A percentile compares a stretch with the other conserved stretches of the same genome.
These are phyloP conservation scores for Mallateleia sp. DNA, from an alignment of 2,888 invertebrate genomes.

Conservation along the genomic window DNA sequence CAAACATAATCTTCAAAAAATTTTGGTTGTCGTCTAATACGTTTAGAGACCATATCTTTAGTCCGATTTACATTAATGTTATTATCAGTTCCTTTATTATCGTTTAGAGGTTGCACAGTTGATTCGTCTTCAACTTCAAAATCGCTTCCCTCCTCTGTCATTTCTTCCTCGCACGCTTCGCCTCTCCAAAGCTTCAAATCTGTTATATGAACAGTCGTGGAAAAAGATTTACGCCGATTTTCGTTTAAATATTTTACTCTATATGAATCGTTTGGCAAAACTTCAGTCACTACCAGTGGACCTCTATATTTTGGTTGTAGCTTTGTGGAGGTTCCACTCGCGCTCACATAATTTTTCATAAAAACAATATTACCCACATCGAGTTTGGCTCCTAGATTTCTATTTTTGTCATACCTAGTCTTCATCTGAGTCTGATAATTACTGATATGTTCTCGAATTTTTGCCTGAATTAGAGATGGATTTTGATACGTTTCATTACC, in stretches of 20 bases:
- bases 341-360: background rate
- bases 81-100: no score
- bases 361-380: slow-evolving; percentile 19
- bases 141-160: no score
- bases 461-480: background rate
- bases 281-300: background rate
- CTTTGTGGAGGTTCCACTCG: slow-evolving; percentile 21
- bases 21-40: no score
- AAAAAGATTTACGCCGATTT: background rate
- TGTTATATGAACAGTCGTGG: slow-evolving; percentile 44
- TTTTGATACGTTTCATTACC: background rate
- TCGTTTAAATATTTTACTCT: slow-evolving; percentile 35
- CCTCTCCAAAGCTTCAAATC: slow-evolving; percentile 58
- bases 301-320: slow-evolving; percentile 16
- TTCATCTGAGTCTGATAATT: slow-evolving; percentile 28
- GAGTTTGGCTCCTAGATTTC: background rate
- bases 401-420: slow-evolving; percentile 3
- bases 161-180: background rate
- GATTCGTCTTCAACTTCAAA: no score
- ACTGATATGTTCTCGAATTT: background rate
- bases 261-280: background rate
- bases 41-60: no score
- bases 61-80: no score
- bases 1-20: no score
- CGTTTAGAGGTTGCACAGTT: no score